These are phyloP conservation scores for Eristalinus aeneus DNA, from an alignment of 2,888 invertebrate species.

Conservation along the genomic window DNA sequence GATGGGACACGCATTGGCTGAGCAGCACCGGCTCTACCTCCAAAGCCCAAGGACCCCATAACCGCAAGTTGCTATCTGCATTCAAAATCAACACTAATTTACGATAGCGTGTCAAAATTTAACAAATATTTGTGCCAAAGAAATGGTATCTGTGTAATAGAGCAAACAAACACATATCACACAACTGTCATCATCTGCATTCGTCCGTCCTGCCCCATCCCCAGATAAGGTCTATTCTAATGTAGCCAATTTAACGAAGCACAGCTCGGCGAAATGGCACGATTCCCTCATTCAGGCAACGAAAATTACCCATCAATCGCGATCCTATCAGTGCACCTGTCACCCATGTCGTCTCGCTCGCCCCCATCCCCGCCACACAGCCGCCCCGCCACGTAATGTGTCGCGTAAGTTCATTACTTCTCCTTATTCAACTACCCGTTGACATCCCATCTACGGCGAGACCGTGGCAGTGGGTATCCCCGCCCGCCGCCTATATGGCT, in stretches of 20 bases:
- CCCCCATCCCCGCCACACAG: not conserved
- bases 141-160: not conserved
- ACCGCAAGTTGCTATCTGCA: no score
- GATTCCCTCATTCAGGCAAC: constrained; percentile 20
- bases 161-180: not conserved
- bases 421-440: constrained; percentile 44
- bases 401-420: constrained; percentile 46
- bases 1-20: no score
- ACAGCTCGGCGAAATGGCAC: constrained; percentile 6
- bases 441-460: constrained; percentile 32
- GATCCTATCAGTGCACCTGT: constrained; percentile 50
- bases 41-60: no score
- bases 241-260: constrained; percentile 24
- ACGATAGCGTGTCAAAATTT: not conserved
- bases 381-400: constrained; percentile 16
- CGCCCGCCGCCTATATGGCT: not conserved
- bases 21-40: no score
- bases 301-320: constrained; percentile 57
- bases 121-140: not conserved
- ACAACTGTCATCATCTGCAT: not conserved
- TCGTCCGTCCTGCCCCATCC: not conserved
- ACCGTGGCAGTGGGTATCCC: not conserved
- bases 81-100: not conserved
- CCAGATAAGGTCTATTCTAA: not conserved
- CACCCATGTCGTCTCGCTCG: not conserved